Base-by-base conservation (phyloP, 2,113 vertebrate genomes). In the Xiphophorus hellerii region DNA sequence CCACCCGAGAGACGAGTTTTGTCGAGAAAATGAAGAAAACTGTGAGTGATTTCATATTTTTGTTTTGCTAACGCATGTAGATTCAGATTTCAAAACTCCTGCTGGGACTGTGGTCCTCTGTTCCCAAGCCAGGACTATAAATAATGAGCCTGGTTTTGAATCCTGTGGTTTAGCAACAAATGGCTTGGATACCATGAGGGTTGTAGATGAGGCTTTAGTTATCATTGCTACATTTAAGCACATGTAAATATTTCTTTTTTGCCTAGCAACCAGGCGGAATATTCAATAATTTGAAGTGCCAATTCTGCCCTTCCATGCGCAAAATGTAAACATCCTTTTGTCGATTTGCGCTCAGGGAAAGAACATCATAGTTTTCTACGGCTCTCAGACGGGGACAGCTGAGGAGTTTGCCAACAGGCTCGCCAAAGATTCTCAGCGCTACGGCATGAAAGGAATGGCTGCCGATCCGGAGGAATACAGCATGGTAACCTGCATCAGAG, bases 11-110 rank as follows among this genome's bases (percentile, higher is more conserved):
- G 28, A 96, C 95, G 61, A 99, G 96, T 93, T 99, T 99, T 72
- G 95, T 99, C 35, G 97, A 99, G 83, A 99, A 99, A 92, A 99
- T 99, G 98, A 99, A 98, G 92, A 99, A 99, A 93, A 99, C 96
- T 25, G 98, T 99, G 91, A 96, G 97, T 89, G 5, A 25, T 30
- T 2, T 51, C 71, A 13, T 61, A 54, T 17, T 30, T 75, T 48
- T 35, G 75, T 39, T 13, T 64, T 33, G 42, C 62, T 75, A 3
- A 66, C 78, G 48, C 14, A 28, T 63, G 17, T 33, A 70, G 28
- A 11, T 78, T 25, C 31, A 64, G 14, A 35, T 78, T 75, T 82
- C 28, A n/a, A 74, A 77, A 63, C 27, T 58, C 62, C 3, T 66
- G 33, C 37, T 77, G 64, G 27, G 28, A 73, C 77, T 39, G 58